Percentiles rank a stretch among this genome's conserved stretches.
phyloP scores from a whole-genome alignment of 2,888 invertebrate genomes.

The Erebia ligea region DNA sequence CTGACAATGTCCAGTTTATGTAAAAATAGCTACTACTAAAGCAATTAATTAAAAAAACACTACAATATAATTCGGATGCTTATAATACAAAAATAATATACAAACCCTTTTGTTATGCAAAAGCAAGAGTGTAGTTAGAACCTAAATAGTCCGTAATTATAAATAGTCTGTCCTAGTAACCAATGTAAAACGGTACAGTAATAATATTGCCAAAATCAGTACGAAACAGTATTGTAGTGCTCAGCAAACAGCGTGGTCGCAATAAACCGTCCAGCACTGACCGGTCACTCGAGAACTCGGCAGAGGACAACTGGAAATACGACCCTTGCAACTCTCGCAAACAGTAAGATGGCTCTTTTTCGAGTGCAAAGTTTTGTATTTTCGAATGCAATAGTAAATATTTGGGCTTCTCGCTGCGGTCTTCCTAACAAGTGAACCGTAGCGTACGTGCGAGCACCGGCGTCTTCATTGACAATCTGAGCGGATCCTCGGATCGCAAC shows the following conservation, averaged over 20 bases:
- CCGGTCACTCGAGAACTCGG: constrained; percentile 65
- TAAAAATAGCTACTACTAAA: background rate
- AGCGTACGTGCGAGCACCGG: constrained; percentile 60
- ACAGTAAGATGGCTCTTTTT: constrained; percentile 70
- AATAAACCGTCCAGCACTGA: constrained; percentile 60
- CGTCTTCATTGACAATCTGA: constrained; percentile 59
- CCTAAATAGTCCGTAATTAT: constrained; percentile 13
- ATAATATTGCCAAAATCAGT: constrained; percentile 70
- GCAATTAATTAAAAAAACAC: background rate
- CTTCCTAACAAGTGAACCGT: constrained; percentile 71
- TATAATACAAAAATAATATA: background rate
- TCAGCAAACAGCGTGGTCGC: constrained; percentile 67
- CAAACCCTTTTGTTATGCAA: background rate
- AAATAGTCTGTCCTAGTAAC: constrained; percentile 14
- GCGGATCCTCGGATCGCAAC: constrained; percentile 52
- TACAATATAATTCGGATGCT: background rate
- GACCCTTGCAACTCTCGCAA: constrained; percentile 56
- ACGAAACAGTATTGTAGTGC: constrained; percentile 69
- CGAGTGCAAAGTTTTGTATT: constrained; percentile 70
- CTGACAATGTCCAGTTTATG: too few species aligned
- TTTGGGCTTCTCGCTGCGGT: constrained; percentile 70
- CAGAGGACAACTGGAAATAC: constrained; percentile 63
- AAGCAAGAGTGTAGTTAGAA: background rate
- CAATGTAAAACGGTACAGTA: constrained; percentile 42
- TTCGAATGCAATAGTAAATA: constrained; percentile 69